These are phyloP conservation scores for Eudiplozoon nipponicum DNA, from an alignment of 2,888 invertebrate species.

Conservation along the genomic window DNA sequence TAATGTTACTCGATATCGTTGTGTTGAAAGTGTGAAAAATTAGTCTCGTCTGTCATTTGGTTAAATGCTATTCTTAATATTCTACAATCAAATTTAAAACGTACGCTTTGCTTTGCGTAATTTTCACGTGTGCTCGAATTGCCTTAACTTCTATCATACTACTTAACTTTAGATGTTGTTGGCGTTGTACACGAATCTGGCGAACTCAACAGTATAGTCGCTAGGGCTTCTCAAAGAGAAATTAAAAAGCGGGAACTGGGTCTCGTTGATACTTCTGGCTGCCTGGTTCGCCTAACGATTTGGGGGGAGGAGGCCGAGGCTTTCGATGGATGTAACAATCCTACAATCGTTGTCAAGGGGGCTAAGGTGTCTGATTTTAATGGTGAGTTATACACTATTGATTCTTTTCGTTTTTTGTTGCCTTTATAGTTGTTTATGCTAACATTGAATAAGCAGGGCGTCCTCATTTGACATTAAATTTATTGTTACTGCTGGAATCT, in stretches of 20 bases:
- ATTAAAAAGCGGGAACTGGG: conserved; percentile 55
- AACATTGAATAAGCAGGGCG: too few species aligned
- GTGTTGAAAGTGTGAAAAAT: too few species aligned
- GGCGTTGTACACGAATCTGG: conserved; percentile 45
- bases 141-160: too few species aligned
- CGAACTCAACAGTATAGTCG: conserved; percentile 41
- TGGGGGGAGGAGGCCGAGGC: conserved; percentile 41
- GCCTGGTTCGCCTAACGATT: conserved; percentile 45
- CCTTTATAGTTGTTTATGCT: too few species aligned
- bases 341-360: conserved; percentile 53
- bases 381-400: conserved; percentile 32
- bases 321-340: conserved; percentile 35
- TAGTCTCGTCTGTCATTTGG: too few species aligned
- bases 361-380: conserved; percentile 54
- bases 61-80: too few species aligned
- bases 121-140: too few species aligned
- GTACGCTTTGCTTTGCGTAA: too few species aligned
- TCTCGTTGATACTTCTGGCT: conserved; percentile 50
- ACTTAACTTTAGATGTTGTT: conserved; percentile 24
- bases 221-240: conserved; percentile 44
- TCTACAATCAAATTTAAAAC: too few species aligned
- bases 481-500: too few species aligned
- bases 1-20: too few species aligned
- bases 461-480: too few species aligned
- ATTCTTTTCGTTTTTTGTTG: not conserved